Evolutionary conservation across 2,888 invertebrate genomes (phyloP), one percentile per base, ranked within the genome.

Genomic region (Zaprionus lineosus): DNA sequence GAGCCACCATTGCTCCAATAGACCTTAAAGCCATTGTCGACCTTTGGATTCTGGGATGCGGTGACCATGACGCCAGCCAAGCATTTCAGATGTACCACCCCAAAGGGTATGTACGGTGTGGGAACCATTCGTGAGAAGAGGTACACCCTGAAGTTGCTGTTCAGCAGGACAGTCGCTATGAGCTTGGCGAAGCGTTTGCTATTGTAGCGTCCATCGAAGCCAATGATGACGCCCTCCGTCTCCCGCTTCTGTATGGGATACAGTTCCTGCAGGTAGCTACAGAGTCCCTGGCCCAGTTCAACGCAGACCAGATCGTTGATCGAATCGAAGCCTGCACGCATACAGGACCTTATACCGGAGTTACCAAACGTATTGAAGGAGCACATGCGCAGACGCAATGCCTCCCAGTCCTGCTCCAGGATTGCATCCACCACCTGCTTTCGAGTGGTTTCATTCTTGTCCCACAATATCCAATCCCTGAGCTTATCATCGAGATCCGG

Each of bases 241-340:
- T 74, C 65, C 26, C 93, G 92, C 21, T 92, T 91, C 67, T 1
- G 66, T 33, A 46, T 93, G 7, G 91, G 91, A 73, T 93, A 92
- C 21, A 91, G 89, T 39, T 92, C 91, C 67, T 93, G 90, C 53
- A 98, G 87, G 88, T 97, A 97, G 47, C 93, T 93, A 31, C 94
- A 92, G 1, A 98, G 89, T 0, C 98, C 98, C 92, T 98, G 97
- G 1, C 94, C 94, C 1, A 98, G 97, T 90, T 99, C 99, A 39
- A 99, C 93, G 55, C 97, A 95, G 0, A 98, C 98, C 33, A 99
- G 92, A 90, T 99, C 99, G 89, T 99, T 99, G 95, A 99, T 96
- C 63, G 95, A 94, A 63, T 93, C 93, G 89, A 95, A 98, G 0
- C 99, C 99, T 4, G 97, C 95, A 5, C 94, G 95, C 99, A 99